Conservation (phyloP, 2,113 vertebrate genomes). For the Paramormyrops kingsleyae region DNA sequence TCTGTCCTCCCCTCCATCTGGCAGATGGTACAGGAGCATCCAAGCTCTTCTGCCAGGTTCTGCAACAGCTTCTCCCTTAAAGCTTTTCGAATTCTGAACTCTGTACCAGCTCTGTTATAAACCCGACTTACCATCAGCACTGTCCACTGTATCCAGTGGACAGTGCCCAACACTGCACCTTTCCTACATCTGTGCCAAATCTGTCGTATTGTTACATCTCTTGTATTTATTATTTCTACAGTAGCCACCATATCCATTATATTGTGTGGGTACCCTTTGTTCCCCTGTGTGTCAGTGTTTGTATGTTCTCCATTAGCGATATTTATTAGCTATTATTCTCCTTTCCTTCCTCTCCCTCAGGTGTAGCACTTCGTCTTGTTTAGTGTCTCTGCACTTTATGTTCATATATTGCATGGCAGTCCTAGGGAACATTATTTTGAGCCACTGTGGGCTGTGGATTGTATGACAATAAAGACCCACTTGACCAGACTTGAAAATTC, state of each 20-base stretch:
- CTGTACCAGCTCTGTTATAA: background rate
- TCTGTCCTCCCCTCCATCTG: background rate
- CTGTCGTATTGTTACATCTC: background rate
- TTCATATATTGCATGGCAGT: background rate
- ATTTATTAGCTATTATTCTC: background rate
- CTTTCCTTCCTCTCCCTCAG: background rate
- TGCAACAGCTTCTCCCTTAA: background rate
- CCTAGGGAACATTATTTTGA: background rate
- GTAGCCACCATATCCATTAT: background rate
- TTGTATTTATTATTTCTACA: background rate
- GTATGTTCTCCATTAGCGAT: background rate
- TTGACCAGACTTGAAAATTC: background rate
- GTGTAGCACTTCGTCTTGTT: background rate
- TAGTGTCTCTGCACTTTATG: background rate
- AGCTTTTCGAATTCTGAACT: background rate
- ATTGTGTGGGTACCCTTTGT: background rate
- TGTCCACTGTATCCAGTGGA: background rate
- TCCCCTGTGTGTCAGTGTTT: background rate
- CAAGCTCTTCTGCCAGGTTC: background rate
- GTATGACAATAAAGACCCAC: background rate
- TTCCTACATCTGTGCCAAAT: background rate
- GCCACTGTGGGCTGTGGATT: background rate
- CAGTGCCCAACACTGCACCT: background rate
- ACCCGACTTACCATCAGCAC: background rate
- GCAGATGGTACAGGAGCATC: background rate